These are phyloP conservation scores for Sinella curviseta DNA, from an alignment of 1,140 invertebrate genomes.

Conservation along the genomic window DNA sequence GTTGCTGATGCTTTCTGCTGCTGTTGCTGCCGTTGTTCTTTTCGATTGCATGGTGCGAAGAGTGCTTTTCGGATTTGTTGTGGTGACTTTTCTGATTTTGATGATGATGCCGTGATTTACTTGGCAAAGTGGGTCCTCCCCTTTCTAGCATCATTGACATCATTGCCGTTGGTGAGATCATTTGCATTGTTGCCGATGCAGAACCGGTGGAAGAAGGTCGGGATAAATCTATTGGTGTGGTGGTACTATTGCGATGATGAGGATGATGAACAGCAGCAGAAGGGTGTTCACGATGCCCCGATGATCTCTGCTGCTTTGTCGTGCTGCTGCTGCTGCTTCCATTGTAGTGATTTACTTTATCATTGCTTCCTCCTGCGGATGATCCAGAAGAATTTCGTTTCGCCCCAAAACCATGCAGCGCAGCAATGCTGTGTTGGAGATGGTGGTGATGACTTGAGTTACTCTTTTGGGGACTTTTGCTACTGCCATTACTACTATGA, in stretches of 20 bases:
- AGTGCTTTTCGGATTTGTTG: conserved; percentile 3
- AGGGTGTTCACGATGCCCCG: not conserved
- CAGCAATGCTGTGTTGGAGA: conserved; percentile 51
- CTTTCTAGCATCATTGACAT: conserved; percentile 18
- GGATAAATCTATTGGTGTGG: conserved; percentile 39
- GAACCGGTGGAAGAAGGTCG: conserved; percentile 41
- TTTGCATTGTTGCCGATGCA: conserved; percentile 20
- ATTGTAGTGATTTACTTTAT: conserved; percentile 24
- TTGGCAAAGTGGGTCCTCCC: not conserved
- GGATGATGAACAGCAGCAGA: conserved; percentile 19
- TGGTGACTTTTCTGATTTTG: not conserved
- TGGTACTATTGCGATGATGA: conserved; percentile 16
- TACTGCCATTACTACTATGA: conserved; percentile 20
- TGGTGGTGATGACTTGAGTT: conserved; percentile 24
- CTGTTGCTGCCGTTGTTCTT: not conserved
- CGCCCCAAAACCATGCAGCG: conserved; percentile 50
- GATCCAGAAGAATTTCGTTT: conserved; percentile 47
- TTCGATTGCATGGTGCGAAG: not conserved
- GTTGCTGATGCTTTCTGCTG: not conserved
- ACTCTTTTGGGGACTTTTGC: conserved; percentile 33
- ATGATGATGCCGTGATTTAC: conserved; percentile 7
- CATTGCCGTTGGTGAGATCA: conserved; percentile 16
- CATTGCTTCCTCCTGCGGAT: conserved; percentile 32
- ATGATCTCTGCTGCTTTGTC: conserved; percentile 23
- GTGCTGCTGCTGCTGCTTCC: conserved; percentile 9